phyloP scores from a whole-genome alignment of 2,888 invertebrate genomes.

The Anticlea derivata region DNA sequence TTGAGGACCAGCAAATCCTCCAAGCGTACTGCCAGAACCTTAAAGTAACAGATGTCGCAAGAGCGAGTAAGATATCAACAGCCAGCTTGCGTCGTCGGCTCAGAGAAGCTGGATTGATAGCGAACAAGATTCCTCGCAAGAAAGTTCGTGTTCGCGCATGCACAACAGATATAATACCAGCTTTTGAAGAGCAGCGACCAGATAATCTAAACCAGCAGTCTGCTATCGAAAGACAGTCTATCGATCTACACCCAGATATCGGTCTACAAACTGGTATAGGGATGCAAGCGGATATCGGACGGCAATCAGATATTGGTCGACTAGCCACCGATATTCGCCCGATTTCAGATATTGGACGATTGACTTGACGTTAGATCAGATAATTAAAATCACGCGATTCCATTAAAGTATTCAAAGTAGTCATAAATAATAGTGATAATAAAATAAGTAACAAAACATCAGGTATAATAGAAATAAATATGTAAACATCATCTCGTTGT shows the following conservation, averaged over 20 bases:
- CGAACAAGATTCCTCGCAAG: constrained; percentile 15
- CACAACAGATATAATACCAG: constrained; percentile 6
- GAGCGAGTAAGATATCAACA: constrained; percentile 23
- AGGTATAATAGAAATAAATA: too few species aligned
- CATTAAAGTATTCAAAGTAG: too few species aligned
- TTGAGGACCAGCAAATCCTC: constrained; percentile 23
- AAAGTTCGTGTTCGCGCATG: constrained; percentile 15
- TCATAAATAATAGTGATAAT: too few species aligned
- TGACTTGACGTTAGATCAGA: too few species aligned
- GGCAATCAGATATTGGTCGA: not conserved
- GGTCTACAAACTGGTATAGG: constrained; percentile 8
- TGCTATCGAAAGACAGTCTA: not conserved
- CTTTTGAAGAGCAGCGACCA: not conserved
- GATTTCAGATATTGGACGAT: constrained; percentile 4
- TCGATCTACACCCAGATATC: not conserved
- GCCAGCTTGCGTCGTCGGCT: constrained; percentile 19
- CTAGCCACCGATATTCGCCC: not conserved
- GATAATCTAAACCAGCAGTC: constrained; percentile 1
- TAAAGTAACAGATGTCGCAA: constrained; percentile 22
- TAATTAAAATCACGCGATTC: too few species aligned
- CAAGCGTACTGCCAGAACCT: constrained; percentile 24
- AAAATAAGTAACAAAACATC: too few species aligned
- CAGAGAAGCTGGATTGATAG: constrained; percentile 17
- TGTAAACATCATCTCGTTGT: too few species aligned
- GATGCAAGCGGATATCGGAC: not conserved